Conservation (phyloP, 2,113 vertebrate genomes). For the Lagenorhynchus albirostris region DNA sequence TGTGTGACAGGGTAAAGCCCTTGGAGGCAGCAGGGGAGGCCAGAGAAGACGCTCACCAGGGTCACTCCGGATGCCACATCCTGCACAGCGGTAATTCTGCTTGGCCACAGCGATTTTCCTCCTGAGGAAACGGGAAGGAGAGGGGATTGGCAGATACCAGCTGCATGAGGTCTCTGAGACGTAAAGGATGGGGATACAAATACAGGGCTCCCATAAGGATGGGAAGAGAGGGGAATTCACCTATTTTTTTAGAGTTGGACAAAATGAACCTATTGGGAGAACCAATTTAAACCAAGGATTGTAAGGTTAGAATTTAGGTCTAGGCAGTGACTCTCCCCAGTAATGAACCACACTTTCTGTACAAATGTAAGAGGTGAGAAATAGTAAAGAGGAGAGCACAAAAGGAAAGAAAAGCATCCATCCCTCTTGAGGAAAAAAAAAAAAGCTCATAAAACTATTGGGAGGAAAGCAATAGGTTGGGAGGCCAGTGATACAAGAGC, state of each 20-base stretch:
- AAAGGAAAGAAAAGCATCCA: background rate
- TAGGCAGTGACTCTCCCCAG: background rate
- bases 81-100: constrained; percentile 97
- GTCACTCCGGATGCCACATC: constrained; percentile 95
- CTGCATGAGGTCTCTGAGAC: background rate
- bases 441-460: background rate
- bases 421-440: background rate
- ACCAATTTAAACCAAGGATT: background rate
- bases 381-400: background rate
- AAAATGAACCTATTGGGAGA: background rate
- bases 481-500: background rate
- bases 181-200: background rate
- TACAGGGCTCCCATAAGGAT: background rate
- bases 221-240: background rate
- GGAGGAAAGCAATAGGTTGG: background rate
- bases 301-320: background rate
- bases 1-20: accelerated
- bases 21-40: background rate
- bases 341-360: background rate
- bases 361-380: background rate
- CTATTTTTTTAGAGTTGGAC: background rate
- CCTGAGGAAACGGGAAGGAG: constrained; percentile 78
- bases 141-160: background rate
- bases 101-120: constrained; percentile 95
- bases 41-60: constrained; percentile 85